Conservation (phyloP, 2,113 vertebrate species). For the Hypomesus transpacificus region DNA sequence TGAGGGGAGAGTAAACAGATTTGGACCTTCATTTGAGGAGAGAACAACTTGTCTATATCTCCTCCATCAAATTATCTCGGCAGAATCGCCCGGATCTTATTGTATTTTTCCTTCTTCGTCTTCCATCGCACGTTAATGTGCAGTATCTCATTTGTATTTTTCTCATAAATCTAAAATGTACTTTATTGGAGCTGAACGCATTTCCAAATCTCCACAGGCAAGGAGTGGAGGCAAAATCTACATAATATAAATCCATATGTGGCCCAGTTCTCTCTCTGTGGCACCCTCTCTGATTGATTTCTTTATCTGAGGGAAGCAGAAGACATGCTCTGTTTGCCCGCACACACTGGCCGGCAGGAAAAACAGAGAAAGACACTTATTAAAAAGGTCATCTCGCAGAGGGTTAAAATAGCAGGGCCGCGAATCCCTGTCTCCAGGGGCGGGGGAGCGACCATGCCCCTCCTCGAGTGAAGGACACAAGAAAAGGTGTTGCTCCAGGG, state of each 20-base stretch:
- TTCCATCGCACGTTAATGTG: constrained; percentile 52
- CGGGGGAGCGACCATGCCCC: constrained; percentile 51
- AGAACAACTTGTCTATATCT: constrained; percentile 35
- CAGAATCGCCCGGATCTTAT: constrained; percentile 25
- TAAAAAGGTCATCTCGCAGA: constrained; percentile 78
- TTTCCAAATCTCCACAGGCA: constrained; percentile 58
- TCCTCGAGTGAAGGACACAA: constrained; percentile 73
- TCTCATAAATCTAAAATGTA: constrained; percentile 69
- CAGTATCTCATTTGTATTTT: constrained; percentile 67
- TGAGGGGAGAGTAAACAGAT: constrained; percentile 12
- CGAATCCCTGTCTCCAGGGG: constrained; percentile 55
- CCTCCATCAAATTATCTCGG: constrained; percentile 52
- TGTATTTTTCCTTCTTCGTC: constrained; percentile 41
- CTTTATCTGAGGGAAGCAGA: constrained; percentile 72
- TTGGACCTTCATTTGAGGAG: constrained; percentile 44
- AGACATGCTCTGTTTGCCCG: constrained; percentile 74
- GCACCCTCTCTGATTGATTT: constrained; percentile 70
- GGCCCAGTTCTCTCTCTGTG: constrained; percentile 56
- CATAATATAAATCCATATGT: constrained; percentile 72
- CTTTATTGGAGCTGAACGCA: constrained; percentile 67
- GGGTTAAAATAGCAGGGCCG: constrained; percentile 73
- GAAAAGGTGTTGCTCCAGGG: constrained; percentile 74
- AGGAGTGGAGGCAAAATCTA: constrained; percentile 61
- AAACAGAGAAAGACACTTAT: constrained; percentile 79
- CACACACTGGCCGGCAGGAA: constrained; percentile 68